These are phyloP conservation scores for Parasteatoda lunata DNA, from an alignment of 2,888 invertebrate species.

Conservation along the genomic window DNA sequence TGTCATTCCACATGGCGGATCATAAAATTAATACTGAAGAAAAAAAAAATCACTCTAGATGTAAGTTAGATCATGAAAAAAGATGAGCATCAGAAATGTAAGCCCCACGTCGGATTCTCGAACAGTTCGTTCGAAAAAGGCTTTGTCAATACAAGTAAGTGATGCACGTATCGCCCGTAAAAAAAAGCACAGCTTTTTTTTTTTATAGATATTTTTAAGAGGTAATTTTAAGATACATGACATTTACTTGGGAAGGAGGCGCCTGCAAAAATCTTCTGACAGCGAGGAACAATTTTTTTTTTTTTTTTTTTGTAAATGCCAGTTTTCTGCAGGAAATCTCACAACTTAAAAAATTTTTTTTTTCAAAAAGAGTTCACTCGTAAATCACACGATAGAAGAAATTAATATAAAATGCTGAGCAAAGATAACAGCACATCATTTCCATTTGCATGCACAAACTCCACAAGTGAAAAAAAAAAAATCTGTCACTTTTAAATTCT, in stretches of 20 bases:
- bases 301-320: slow-evolving; percentile 32
- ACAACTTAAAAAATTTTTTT: slow-evolving; percentile 30
- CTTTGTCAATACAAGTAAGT: not conserved
- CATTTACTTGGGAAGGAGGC: not conserved
- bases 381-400: slow-evolving; percentile 7
- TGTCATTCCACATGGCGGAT: not conserved
- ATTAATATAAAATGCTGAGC: slow-evolving; percentile 22
- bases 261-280: slow-evolving; percentile 21
- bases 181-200: not conserved
- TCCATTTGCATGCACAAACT: slow-evolving; percentile 37
- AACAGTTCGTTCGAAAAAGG: not conserved
- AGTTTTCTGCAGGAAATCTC: slow-evolving; percentile 42
- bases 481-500: slow-evolving; percentile 1
- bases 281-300: slow-evolving; percentile 44
- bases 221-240: not conserved
- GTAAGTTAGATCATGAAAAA: slow-evolving; percentile 20
- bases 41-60: slow-evolving; percentile 53
- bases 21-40: slow-evolving; percentile 56
- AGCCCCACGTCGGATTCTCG: slow-evolving; percentile 17
- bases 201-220: not conserved
- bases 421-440: slow-evolving; percentile 40
- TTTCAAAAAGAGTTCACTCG: slow-evolving; percentile 21
- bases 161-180: not conserved
- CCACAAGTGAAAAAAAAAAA: not conserved
- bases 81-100: slow-evolving; percentile 61